Evolutionary conservation across 2,888 invertebrate genomes (phyloP).

Genomic region (Drosophila mimica): DNA sequence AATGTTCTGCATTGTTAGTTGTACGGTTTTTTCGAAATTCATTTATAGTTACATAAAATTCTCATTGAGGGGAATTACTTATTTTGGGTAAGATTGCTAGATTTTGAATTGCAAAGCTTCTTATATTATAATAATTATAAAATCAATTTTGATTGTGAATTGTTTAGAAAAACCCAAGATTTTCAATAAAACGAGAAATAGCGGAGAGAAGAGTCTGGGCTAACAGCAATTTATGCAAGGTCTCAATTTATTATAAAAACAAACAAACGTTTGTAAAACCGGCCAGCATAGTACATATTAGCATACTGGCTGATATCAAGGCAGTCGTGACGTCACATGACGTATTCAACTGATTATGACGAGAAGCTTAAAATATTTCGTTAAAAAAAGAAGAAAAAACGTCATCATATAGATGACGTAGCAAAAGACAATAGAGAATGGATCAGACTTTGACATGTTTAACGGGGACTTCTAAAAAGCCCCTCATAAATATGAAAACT

Average conservation of each 20-base stretch:
- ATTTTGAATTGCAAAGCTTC: background rate
- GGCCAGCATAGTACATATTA: slow-evolving; percentile 14
- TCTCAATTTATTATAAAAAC: slow-evolving; percentile 40
- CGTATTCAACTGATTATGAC: background rate
- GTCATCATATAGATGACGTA: background rate
- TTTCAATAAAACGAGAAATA: slow-evolving; percentile 1
- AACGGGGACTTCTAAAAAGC: slow-evolving; percentile 11
- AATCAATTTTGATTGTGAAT: background rate
- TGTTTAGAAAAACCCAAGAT: slow-evolving; percentile 6
- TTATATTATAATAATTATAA: background rate
- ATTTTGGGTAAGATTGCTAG: background rate
- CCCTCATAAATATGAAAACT: background rate
- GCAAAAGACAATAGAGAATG: background rate
- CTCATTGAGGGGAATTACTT: background rate
- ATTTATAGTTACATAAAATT: background rate
- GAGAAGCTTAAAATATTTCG: background rate
- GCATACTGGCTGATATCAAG: slow-evolving; percentile 8
- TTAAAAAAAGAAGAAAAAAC: background rate
- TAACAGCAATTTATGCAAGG: slow-evolving; percentile 8
- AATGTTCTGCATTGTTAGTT: background rate
- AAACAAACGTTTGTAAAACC: slow-evolving; percentile 18
- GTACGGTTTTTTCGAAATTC: background rate
- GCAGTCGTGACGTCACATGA: slow-evolving; percentile 23
- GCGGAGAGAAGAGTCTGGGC: background rate
- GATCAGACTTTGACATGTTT: slow-evolving; percentile 15